Base-by-base conservation (phyloP, 1,140 invertebrate genomes). In the Ectropis grisescens region DNA sequence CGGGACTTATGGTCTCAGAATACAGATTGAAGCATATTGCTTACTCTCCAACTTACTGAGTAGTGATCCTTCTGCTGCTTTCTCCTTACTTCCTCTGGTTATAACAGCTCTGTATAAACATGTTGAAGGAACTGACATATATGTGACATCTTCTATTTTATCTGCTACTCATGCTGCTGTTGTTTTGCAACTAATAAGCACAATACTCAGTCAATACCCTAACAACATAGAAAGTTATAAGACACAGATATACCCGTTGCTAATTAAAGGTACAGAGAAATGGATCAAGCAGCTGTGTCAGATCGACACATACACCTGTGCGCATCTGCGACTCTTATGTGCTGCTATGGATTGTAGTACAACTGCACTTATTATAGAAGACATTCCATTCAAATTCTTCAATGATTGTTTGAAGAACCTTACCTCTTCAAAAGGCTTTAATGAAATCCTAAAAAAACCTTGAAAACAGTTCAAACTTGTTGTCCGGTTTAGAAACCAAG, bases 11-110 rank as follows among this genome's bases (percentile, higher is more conserved):
- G 80, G 83, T 8, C 44, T 86, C 19, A 78, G 82, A 33, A 68
- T 89, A 40, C 87, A 89, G 64, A 86, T 85, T 8, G 88, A 89
- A 76, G 68, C 84, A 10, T 74, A 81, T 25, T 69, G 78, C 56
- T 70, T 85, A 34, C 72, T 82, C 52, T 71, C 76, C 15, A 70
- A 82, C 30, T 51, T 84, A 11, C 26, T 84, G 2, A 52, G 71
- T 39, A 84, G 80, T 53, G 57, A 65, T 11, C 37, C 84, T 34
- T 70, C 60, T 2, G 31, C 68, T 47, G 50, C 78, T 19, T 41
- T 53, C 35, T 48, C 60, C 22, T 32, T 85, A 10, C 66, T 57
- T 38, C 78, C 78, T 9, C 36, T 85, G 13, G 52, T 86, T 36
- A 37, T 82, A 1, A 82, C 68, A 42, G 52, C 74, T 24, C 46